A percentile compares a stretch with the other conserved stretches of the same genome.
Evolutionary conservation across 1,140 invertebrate species (phyloP).

Genomic region (Diachasma alloeum): DNA sequence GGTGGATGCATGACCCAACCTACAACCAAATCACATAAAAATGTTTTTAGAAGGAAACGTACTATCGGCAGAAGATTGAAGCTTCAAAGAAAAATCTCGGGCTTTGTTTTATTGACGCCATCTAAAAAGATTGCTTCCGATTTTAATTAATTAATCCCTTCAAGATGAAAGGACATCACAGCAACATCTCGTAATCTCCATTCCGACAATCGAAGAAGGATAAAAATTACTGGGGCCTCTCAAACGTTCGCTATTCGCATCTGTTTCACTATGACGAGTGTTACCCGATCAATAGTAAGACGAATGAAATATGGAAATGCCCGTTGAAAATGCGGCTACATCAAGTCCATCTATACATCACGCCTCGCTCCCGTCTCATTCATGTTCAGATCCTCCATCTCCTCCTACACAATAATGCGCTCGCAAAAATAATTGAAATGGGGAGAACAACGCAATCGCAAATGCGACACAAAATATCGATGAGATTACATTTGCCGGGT

Average conservation of each 20-base stretch:
- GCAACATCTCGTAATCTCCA: too few species aligned
- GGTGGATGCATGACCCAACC: too few species aligned
- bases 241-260: too few species aligned
- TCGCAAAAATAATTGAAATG: slow-evolving; percentile 59
- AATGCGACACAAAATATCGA: slow-evolving; percentile 60
- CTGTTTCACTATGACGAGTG: too few species aligned
- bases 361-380: neutral
- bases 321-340: slow-evolving; percentile 47
- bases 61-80: neutral
- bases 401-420: neutral
- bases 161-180: neutral
- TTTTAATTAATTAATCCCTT: neutral
- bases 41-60: too few species aligned
- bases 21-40: too few species aligned
- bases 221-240: too few species aligned
- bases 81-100: neutral
- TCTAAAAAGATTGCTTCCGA: neutral
- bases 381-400: neutral
- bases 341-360: neutral
- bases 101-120: neutral
- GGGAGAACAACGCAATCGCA: slow-evolving; percentile 42
- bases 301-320: slow-evolving; percentile 55
- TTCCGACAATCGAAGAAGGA: too few species aligned
- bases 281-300: slow-evolving; percentile 26
- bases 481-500: slow-evolving; percentile 53